phyloP scores from a whole-genome alignment of 2,797 vertebrate species.

The Jordanella pulchra region DNA sequence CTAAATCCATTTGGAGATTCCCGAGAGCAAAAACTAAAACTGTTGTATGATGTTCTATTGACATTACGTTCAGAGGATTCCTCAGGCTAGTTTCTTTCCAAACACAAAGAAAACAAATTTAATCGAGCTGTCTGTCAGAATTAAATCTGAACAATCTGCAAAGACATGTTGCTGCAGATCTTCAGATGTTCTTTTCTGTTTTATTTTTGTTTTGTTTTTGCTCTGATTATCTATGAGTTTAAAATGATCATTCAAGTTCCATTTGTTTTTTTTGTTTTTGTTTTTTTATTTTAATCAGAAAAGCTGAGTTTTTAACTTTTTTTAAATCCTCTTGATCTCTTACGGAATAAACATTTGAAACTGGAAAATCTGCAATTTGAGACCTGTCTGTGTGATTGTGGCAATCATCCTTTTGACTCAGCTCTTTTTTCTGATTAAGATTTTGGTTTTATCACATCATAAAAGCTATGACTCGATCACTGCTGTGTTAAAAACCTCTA shows the following conservation, averaged over 20 bases:
- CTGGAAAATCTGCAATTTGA: neutral
- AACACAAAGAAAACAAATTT: neutral
- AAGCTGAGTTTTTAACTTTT: neutral
- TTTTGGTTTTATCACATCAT: neutral
- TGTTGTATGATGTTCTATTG: neutral
- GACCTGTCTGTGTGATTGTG: too few species aligned
- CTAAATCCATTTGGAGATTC: neutral
- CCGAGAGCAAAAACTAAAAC: neutral
- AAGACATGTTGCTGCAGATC: neutral
- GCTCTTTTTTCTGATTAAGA: neutral
- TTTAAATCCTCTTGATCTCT: neutral
- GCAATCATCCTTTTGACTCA: too few species aligned
- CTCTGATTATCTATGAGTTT: too few species aligned
- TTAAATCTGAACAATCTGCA: slow-evolving; percentile 1
- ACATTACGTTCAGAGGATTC: neutral
- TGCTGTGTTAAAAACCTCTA: neutral
- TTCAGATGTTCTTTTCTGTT: neutral
- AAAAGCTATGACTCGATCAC: neutral
- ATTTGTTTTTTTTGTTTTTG: neutral
- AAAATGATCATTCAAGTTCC: too few species aligned
- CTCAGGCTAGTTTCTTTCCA: neutral
- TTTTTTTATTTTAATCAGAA: neutral
- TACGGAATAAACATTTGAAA: neutral
- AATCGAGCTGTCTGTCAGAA: neutral
- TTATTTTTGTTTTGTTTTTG: neutral